These are phyloP conservation scores for Psittacula echo DNA, from an alignment of 2,797 vertebrate species.

Conservation along the genomic window DNA sequence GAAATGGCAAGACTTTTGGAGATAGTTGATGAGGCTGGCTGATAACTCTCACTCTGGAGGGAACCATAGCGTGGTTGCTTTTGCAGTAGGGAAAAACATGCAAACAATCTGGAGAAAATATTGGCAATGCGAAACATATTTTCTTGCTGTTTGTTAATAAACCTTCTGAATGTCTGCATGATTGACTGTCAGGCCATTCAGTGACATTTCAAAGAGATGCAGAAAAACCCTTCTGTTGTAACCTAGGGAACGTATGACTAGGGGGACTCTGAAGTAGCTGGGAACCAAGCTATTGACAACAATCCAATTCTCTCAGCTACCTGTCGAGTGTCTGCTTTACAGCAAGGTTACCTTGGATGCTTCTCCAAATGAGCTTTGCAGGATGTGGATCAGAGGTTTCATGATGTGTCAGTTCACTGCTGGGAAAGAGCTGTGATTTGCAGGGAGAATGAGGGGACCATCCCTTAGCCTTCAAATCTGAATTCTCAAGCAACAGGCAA, in stretches of 20 bases:
- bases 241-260: rapidly evolving
- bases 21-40: background rate
- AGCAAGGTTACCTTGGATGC: background rate
- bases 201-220: background rate
- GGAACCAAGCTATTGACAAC: background rate
- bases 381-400: background rate
- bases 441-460: background rate
- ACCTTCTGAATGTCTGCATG: background rate
- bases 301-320: background rate
- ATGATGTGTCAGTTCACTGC: rapidly evolving
- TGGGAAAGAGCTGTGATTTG: background rate
- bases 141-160: background rate
- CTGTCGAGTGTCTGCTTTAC: too few relatives aligned
- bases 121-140: background rate
- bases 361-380: background rate
- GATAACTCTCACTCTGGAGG: background rate
- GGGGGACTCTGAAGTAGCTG: background rate
- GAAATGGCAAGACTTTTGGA: background rate
- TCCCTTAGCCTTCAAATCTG: background rate
- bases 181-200: background rate
- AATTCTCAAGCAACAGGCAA: background rate
- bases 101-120: background rate
- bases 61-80: background rate
- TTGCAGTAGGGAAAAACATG: background rate
- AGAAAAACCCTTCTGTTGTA: background rate